Percentiles rank a stretch among this genome's conserved stretches.
These are phyloP conservation scores for human (Homo sapiens) DNA, from an alignment of 2,113 vertebrate genomes.

Conservation along the genomic window DNA sequence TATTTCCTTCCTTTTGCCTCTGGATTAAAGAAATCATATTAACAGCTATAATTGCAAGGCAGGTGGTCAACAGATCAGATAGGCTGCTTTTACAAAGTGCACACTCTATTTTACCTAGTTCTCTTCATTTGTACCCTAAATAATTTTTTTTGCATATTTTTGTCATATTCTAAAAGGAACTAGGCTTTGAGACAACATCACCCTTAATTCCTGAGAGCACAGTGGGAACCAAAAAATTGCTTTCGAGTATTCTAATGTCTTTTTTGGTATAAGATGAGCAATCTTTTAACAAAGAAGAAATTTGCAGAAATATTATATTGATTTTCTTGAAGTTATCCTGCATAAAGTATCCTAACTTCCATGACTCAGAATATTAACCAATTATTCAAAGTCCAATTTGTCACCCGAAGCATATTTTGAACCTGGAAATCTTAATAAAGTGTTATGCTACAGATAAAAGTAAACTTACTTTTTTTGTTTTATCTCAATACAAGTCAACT, in stretches of 20 bases:
- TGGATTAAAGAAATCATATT: conserved; percentile 30
- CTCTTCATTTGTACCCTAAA: not conserved
- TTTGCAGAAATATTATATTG: conserved; percentile 42
- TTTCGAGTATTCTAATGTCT: conserved; percentile 23
- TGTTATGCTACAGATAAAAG: conserved; percentile 32
- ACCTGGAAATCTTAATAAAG: conserved; percentile 43
- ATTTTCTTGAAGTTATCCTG: conserved; percentile 52
- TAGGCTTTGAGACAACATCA: not conserved
- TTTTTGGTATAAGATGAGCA: conserved; percentile 31
- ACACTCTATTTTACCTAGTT: conserved; percentile 14
- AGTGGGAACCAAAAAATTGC: not conserved
- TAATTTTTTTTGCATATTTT: conserved; percentile 24
- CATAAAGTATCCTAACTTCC: conserved; percentile 22
- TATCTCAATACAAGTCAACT: not conserved
- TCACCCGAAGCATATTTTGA: conserved; percentile 30
- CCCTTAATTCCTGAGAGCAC: not conserved
- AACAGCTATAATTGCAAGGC: not conserved
- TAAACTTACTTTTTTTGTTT: conserved; percentile 10
- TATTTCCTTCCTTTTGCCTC: not conserved
- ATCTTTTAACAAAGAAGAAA: conserved; percentile 28
- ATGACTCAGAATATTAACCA: conserved; percentile 13
- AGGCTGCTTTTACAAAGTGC: not conserved
- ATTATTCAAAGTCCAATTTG: conserved; percentile 64
- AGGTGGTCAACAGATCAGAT: not conserved
- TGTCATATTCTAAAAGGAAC: conserved; percentile 32